phyloP scores from a whole-genome alignment of 2,888 invertebrate species.

The Drosophila aldrichi region DNA sequence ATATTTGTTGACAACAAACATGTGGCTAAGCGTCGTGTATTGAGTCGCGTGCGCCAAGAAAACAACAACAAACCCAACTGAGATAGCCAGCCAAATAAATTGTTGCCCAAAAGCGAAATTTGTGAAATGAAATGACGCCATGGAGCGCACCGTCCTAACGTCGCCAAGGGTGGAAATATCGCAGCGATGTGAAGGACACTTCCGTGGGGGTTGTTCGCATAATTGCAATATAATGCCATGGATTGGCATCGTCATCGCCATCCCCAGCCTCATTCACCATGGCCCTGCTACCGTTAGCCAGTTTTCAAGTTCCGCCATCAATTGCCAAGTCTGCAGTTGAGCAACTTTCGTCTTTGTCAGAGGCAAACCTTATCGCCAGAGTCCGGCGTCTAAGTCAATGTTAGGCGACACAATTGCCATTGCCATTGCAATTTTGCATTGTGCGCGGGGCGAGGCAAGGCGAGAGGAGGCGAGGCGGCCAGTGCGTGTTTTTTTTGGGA shows the following conservation, averaged over 20 bases:
- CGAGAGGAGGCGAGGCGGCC: constrained; percentile 29
- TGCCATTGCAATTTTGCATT: constrained; percentile 23
- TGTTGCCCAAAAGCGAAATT: constrained; percentile 60
- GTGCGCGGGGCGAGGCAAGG: constrained; percentile 31
- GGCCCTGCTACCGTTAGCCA: constrained; percentile 21
- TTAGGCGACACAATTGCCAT: constrained; percentile 31
- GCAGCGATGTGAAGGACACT: constrained; percentile 19
- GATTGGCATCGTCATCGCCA: constrained; percentile 30
- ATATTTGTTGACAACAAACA: constrained; percentile 79
- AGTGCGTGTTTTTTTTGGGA: constrained; percentile 31
- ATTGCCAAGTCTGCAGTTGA: constrained; percentile 46
- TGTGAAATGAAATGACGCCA: constrained; percentile 44
- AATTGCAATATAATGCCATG: constrained; percentile 74
- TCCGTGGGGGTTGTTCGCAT: constrained; percentile 64
- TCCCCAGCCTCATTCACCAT: background rate
- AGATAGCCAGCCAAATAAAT: constrained; percentile 39
- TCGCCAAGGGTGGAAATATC: constrained; percentile 57
- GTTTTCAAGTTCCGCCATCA: constrained; percentile 58
- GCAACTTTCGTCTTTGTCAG: constrained; percentile 66
- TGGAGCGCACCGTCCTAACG: constrained; percentile 55
- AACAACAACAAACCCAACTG: constrained; percentile 32
- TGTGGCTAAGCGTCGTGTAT: constrained; percentile 41
- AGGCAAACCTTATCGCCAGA: constrained; percentile 45
- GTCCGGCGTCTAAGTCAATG: constrained; percentile 22
- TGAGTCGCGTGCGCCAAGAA: constrained; percentile 41